Evolutionary conservation across 37 sponge, comb jelly and placozoan genomes (phyloP).

Genomic region (Oopsacas minuta): DNA sequence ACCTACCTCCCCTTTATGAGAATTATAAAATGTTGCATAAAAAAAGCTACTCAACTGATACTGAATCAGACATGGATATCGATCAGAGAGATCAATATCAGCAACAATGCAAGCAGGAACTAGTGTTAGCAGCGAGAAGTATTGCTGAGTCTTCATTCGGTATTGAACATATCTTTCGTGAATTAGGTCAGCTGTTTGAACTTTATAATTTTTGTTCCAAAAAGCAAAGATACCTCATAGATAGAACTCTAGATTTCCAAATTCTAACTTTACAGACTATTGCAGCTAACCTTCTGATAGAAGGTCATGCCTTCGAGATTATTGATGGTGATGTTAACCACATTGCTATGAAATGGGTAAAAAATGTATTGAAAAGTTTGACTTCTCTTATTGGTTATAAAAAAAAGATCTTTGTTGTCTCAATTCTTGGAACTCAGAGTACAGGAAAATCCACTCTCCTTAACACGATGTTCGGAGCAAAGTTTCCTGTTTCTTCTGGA

Average conservation of each 20-base stretch:
- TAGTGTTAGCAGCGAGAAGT: not conserved
- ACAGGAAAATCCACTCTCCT: conserved; percentile 37
- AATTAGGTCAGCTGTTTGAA: conserved; percentile 15
- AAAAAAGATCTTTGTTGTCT: not conserved
- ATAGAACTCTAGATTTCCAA: not conserved
- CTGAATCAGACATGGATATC: too few relatives aligned
- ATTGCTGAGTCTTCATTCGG: conserved; percentile 19
- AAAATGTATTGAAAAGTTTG: conserved; percentile 16
- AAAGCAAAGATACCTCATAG: not conserved
- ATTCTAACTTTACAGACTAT: not conserved
- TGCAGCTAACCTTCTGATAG: conserved; percentile 24
- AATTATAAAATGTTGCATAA: not conserved
- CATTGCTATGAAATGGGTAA: conserved; percentile 28
- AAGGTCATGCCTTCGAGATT: conserved; percentile 27
- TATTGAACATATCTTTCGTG: conserved; percentile 24
- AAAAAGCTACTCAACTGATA: not conserved
- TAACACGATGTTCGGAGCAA: conserved; percentile 28
- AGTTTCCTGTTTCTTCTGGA: conserved; percentile 29
- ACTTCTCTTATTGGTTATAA: not conserved
- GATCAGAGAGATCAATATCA: not conserved
- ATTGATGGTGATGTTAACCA: conserved; percentile 35
- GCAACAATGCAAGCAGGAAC: not conserved
- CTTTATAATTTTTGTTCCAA: not conserved
- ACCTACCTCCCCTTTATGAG: not conserved
- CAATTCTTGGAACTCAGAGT: conserved; percentile 27